Evolutionary conservation across 35 echinoderm and acorn worm species (phyloP).

Genomic region (Anneissia japonica): DNA sequence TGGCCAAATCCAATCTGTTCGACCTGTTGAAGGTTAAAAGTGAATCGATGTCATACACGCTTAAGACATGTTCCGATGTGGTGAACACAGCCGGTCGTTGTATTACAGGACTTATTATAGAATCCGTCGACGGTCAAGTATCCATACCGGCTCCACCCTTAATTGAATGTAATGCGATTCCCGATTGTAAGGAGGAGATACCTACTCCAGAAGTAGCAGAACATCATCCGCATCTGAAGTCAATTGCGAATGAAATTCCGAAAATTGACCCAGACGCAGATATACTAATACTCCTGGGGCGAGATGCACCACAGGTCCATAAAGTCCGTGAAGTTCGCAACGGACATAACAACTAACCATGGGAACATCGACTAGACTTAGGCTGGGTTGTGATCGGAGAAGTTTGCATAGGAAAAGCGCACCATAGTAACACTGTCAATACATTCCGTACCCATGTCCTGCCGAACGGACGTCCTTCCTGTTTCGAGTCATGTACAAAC

Average conservation of each 20-base stretch:
- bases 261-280: not conserved
- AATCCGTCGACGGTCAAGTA: not conserved
- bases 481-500: not conserved
- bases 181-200: slow-evolving; percentile 41
- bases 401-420: slow-evolving; percentile 3
- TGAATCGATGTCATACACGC: not conserved
- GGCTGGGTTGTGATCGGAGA: slow-evolving; percentile 33
- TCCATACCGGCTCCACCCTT: slow-evolving; percentile 9
- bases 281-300: slow-evolving; percentile 34
- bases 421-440: not conserved
- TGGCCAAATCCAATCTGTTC: slow-evolving; percentile 20
- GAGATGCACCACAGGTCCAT: slow-evolving; percentile 14
- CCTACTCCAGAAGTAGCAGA: slow-evolving; percentile 28
- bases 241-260: slow-evolving; percentile 19
- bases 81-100: not conserved
- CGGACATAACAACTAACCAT: slow-evolving; percentile 17
- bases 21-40: slow-evolving; percentile 14
- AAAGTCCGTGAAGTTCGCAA: slow-evolving; percentile 12
- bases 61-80: slow-evolving; percentile 32
- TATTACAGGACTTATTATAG: slow-evolving; percentile 7
- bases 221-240: slow-evolving; percentile 27
- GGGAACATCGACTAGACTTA: slow-evolving; percentile 27
- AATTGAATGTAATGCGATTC: slow-evolving; percentile 39
- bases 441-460: not conserved
- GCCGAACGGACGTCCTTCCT: not conserved